Percentiles rank a stretch among this genome's conserved stretches.
These are phyloP conservation scores for Argyresthia albistria DNA, from an alignment of 2,888 invertebrate genomes.

Conservation along the genomic window DNA sequence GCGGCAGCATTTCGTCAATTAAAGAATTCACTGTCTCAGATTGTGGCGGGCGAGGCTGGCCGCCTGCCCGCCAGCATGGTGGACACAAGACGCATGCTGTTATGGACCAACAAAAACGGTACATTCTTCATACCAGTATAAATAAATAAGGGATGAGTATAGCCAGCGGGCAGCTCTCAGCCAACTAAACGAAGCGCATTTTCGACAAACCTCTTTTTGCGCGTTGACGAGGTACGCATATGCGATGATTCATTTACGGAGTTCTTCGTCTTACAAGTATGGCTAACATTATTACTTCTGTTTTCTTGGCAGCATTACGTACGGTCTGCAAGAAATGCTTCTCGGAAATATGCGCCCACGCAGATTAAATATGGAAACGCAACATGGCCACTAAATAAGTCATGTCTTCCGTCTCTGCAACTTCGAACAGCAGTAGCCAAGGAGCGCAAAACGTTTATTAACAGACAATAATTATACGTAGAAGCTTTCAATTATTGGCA, in stretches of 20 bases:
- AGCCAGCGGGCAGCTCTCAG: conserved; percentile 32
- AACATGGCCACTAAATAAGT: conserved; percentile 67
- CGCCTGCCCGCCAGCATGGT: too few relatives aligned
- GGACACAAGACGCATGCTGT: conserved; percentile 37
- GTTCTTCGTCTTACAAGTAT: conserved; percentile 60
- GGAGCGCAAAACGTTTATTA: conserved; percentile 34
- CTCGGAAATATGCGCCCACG: conserved; percentile 68
- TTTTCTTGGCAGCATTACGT: conserved; percentile 64
- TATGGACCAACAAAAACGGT: conserved; percentile 51
- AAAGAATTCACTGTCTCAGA: conserved; percentile 55
- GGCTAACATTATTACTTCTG: conserved; percentile 67
- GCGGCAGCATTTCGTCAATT: conserved; percentile 59
- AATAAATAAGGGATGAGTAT: conserved; percentile 70
- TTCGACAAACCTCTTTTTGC: conserved; percentile 70
- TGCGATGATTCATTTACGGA: conserved; percentile 70
- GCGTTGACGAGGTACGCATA: conserved; percentile 61
- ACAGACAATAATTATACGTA: conserved; percentile 25
- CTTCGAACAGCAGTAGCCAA: conserved; percentile 30
- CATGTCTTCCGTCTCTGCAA: conserved; percentile 52
- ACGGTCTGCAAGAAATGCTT: conserved; percentile 63
- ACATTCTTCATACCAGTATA: conserved; percentile 66
- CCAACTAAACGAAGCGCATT: conserved; percentile 57
- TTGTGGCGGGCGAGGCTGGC: conserved; percentile 26
- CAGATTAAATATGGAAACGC: conserved; percentile 67
- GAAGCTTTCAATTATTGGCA: conserved; percentile 25